Evolutionary conservation across 2,797 vertebrate species (phyloP).

Genomic region (Mus spretus): DNA sequence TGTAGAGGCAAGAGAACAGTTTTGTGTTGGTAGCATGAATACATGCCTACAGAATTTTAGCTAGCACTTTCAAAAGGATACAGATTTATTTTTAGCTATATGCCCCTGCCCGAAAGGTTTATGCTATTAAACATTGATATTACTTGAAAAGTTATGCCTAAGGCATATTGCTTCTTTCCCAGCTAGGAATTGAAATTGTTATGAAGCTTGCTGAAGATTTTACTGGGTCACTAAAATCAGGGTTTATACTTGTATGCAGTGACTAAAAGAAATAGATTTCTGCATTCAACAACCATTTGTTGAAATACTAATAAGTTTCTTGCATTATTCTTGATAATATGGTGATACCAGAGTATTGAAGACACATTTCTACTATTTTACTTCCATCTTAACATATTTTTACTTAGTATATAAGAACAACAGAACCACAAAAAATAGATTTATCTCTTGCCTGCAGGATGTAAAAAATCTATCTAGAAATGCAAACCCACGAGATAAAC

Average conservation of each 20-base stretch:
- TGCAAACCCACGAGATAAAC: constrained; percentile 54
- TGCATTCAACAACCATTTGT: constrained; percentile 54
- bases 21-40: constrained; percentile 49
- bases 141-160: constrained; percentile 75
- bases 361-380: neutral
- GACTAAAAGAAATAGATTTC: constrained; percentile 66
- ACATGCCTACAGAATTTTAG: constrained; percentile 63
- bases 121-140: constrained; percentile 72
- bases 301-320: neutral
- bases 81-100: constrained; percentile 80
- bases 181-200: constrained; percentile 66
- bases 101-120: constrained; percentile 69
- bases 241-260: constrained; percentile 53
- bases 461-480: neutral
- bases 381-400: constrained; percentile 24
- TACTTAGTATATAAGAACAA: constrained; percentile 17
- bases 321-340: constrained; percentile 27
- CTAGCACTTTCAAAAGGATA: constrained; percentile 66
- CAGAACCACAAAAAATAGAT: neutral
- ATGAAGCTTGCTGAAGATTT: constrained; percentile 67
- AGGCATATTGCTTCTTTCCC: constrained; percentile 68
- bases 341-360: neutral
- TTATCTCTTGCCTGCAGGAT: constrained; percentile 16
- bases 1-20: constrained; percentile 59
- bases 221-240: constrained; percentile 56